These are phyloP conservation scores for Anser cygnoides DNA, from an alignment of 2,113 vertebrate species.

Conservation along the genomic window DNA sequence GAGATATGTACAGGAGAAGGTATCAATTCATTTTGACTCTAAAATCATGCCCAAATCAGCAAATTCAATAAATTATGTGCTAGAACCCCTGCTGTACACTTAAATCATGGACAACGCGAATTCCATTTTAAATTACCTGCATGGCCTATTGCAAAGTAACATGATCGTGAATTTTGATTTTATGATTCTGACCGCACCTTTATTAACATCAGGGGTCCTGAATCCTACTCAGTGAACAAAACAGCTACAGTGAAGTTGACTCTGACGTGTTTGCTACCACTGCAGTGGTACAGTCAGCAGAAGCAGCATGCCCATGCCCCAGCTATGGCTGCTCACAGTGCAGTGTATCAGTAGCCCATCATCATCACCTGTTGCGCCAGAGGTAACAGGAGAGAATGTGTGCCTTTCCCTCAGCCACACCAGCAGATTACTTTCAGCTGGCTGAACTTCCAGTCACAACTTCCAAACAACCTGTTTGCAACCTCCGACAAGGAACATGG, in stretches of 20 bases:
- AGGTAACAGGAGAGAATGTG: background rate
- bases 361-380: background rate
- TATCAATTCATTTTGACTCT: background rate
- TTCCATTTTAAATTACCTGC: background rate
- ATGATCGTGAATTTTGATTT: background rate
- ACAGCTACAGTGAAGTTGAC: background rate
- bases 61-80: accelerated
- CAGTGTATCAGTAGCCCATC: background rate
- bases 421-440: background rate
- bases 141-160: background rate
- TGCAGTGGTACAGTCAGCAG: background rate
- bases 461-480: background rate
- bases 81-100: background rate
- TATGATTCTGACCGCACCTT: background rate
- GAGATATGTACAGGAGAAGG: background rate
- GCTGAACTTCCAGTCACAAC: background rate
- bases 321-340: accelerated
- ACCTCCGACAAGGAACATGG: background rate
- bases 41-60: background rate
- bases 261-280: background rate
- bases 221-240: background rate
- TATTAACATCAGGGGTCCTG: background rate
- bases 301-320: accelerated
- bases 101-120: background rate
- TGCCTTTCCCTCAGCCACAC: background rate